A percentile compares a stretch with the other conserved stretches of the same genome.
phyloP scores from a whole-genome alignment of 2,797 vertebrate species.

The Aplochiton taeniatus region DNA sequence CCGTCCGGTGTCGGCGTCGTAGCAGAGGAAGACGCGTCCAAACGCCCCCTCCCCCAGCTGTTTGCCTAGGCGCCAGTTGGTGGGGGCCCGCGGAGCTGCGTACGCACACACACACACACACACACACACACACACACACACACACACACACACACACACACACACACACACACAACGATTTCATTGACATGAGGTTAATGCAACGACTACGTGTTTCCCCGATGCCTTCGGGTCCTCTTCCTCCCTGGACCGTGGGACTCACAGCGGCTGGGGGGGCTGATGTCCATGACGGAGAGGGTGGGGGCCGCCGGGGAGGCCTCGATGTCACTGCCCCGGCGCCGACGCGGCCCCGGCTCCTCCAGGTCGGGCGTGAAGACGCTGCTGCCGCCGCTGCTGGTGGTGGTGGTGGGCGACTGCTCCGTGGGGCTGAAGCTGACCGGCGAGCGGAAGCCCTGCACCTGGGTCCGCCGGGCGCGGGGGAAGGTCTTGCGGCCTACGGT shows the following conservation, averaged over 20 bases:
- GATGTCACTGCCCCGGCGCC: conserved; percentile 92
- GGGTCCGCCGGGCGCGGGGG: conserved; percentile 92
- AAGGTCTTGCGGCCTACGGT: conserved; percentile 94
- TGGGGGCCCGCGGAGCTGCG: conserved; percentile 93
- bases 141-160: too few species aligned
- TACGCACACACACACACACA: too few species aligned
- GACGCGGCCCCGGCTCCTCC: conserved; percentile 86
- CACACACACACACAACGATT: too few species aligned
- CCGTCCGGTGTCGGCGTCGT: conserved; percentile 93
- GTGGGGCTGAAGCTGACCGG: conserved; percentile 96
- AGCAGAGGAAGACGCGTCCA: conserved; percentile 94
- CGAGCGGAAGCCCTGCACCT: conserved; percentile 91
- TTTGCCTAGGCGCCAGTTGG: conserved; percentile 97
- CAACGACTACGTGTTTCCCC: neutral
- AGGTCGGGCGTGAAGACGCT: conserved; percentile 92
- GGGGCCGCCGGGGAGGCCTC: conserved; percentile 79
- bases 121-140: too few species aligned
- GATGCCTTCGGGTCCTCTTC: neutral
- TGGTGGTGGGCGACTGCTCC: conserved; percentile 91
- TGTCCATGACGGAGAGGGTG: conserved; percentile 94
- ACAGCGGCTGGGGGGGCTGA: conserved; percentile 98
- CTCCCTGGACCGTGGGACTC: conserved; percentile 56
- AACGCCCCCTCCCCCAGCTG: conserved; percentile 96
- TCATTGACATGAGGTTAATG: too few species aligned
- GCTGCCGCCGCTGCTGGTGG: conserved; percentile 95